These are phyloP conservation scores for Macropus fuliginosus DNA, from an alignment of 2,797 vertebrate species.

Conservation along the genomic window DNA sequence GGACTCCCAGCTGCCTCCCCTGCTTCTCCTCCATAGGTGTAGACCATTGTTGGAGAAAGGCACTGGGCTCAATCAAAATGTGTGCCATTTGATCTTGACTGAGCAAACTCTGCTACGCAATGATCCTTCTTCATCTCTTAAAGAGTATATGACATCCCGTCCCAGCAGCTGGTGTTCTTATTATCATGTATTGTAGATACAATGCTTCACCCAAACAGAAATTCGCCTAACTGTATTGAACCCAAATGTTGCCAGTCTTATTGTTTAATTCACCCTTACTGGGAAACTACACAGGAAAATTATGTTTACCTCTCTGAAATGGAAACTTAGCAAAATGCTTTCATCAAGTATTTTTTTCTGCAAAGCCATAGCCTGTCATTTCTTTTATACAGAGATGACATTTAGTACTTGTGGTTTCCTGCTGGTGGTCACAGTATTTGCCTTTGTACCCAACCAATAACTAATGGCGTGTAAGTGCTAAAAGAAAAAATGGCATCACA, in stretches of 20 bases:
- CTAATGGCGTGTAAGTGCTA: background rate
- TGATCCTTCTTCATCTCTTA: background rate
- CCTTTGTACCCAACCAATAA: background rate
- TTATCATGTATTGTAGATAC: background rate
- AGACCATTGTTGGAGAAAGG: background rate
- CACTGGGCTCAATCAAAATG: background rate
- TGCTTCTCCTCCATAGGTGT: background rate
- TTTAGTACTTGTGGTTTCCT: conserved; percentile 58
- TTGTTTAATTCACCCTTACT: background rate
- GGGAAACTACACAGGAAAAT: background rate
- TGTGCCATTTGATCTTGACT: background rate
- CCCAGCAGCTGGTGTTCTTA: background rate
- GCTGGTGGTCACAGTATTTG: conserved; percentile 22
- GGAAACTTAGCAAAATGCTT: background rate
- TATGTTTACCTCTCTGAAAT: background rate
- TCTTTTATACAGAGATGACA: background rate
- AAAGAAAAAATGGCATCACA: background rate
- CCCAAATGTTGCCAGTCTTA: background rate
- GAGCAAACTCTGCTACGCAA: background rate
- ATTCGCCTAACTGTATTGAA: background rate
- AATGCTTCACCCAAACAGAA: background rate
- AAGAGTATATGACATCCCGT: background rate
- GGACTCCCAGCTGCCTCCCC: background rate
- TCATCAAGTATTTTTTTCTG: background rate
- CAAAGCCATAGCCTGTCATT: background rate